Base-by-base conservation (phyloP, 1,140 invertebrate species). In the Danaus melanippus region DNA sequence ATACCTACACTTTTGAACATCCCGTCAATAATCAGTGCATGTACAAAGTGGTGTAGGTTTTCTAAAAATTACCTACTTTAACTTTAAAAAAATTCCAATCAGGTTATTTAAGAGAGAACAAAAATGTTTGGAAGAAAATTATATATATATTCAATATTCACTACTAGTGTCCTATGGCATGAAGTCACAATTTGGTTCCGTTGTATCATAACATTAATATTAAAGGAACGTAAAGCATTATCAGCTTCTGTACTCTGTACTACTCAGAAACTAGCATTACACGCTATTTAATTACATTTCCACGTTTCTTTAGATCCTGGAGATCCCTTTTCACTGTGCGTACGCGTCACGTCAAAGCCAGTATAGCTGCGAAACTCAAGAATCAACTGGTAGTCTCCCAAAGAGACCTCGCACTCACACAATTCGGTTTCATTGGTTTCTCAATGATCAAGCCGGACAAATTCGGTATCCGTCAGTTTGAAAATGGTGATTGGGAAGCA, bases 381-480 rank as follows among this genome's bases (percentile, higher is more conserved):
- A 84, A 84, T 10, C 72, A 72, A 1, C 90, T 91, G 1, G 74
- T 89, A 5, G 89, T 91, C 10, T 91, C 90, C 0, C 96, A 98
- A 79, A 89, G 92, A 57, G 95, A 97, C 62, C 91, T 97, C 90
- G 92, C 92, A 0, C 67, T 96, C 1, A 96, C 96, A 0, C 94
- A 94, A 73, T 96, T 95, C 66, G 94, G 93, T 9, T 97, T 98
- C 69, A 91, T 97, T 62, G 96, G 95, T 1, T 91, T 93, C 49
- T 89, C 91, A 0, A 66, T 96, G 0, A 59, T 94, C 5, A 90
- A 90, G 43, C 90, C 92, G 0, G 79, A 92, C 46, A 76, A 89
- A 40, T 87, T 95, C 39, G 93, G 94, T 0, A 82, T 96, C 2
- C 47, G 61, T 10, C 76, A 81, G 52, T 12, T 74, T 0, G 47